A percentile compares a stretch with the other conserved stretches of the same genome.
Conservation (phyloP, 2,888 invertebrate genomes). For the Capitulum mitella region DNA sequence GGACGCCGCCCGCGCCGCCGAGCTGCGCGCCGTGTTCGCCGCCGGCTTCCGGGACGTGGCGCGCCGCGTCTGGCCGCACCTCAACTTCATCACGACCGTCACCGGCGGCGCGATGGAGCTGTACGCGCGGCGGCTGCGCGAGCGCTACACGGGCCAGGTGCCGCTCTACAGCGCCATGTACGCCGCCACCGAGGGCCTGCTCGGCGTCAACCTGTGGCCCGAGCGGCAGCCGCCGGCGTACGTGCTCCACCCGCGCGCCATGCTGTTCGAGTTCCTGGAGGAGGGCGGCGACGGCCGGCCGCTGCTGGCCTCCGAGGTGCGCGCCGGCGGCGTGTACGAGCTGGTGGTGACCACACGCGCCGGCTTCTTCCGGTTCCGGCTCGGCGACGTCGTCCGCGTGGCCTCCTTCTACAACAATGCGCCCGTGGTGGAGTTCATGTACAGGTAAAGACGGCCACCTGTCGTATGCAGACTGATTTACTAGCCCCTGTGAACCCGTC, state of each 20-base stretch:
- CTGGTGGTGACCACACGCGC: constrained; percentile 41
- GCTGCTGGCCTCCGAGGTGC: constrained; percentile 37
- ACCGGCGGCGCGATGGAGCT: constrained; percentile 41
- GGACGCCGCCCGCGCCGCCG: constrained; percentile 39
- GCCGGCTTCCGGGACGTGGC: constrained; percentile 36
- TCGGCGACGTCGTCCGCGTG: constrained; percentile 43
- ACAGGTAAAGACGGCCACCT: constrained; percentile 30
- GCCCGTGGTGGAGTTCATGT: constrained; percentile 27
- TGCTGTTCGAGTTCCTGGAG: constrained; percentile 44
- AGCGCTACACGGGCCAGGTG: constrained; percentile 36
- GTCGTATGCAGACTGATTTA: too few relatives aligned
- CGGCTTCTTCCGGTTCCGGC: constrained; percentile 41
- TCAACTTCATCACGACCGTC: constrained; percentile 37
- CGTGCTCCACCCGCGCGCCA: constrained; percentile 40
- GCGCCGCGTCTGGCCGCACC: constrained; percentile 5
- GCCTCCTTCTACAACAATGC: constrained; percentile 40
- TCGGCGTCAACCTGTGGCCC: constrained; percentile 38
- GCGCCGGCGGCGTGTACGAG: constrained; percentile 40
- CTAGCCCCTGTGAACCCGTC: too few relatives aligned
- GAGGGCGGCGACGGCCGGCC: constrained; percentile 33
- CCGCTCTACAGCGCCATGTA: constrained; percentile 42
- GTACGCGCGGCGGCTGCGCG: constrained; percentile 37
- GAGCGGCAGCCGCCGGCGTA: constrained; percentile 36
- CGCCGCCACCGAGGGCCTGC: constrained; percentile 42
- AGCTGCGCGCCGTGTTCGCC: constrained; percentile 39